Evolutionary conservation across 2,888 invertebrate genomes (phyloP), one percentile per base, ranked within the genome.

Genomic region (Calephelis perditalis): DNA sequence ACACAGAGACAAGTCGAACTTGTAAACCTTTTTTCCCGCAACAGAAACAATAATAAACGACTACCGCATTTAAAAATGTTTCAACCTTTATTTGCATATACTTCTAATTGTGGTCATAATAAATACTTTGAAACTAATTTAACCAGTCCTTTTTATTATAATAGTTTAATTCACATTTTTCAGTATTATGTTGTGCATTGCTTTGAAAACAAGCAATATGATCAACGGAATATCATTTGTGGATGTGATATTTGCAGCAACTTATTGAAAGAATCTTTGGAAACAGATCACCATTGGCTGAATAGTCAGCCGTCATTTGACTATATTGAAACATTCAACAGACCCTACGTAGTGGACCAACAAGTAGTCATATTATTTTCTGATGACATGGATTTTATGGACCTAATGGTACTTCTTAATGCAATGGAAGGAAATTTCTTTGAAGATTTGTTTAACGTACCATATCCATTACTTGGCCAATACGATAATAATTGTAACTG

Each of bases 261-360:
- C 40, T 7, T 54, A 6, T 3, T n/a, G n/a, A 11, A 54, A 7
- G 52, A 36, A 36, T 35, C 11, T 35, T 35, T 54, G 1, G 35
- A 54, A 35, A 54, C 36, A 35, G 36, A 35, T 54, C 36, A 54
- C 11, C 36, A 54, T 35, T 54, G 52, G 52, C 6, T 54, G 36
- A 54, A n/a, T 7, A 54, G 6, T 6, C 35, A 54, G 7, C 52
- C 26, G 11, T 3, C 10, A 7, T 40, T 40, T 6, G 40, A 40
- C 40, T 40, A 40, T 6, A 52, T 54, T 35, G 11, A 6, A 54
- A 11, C 36, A 54, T 54, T 35, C 52, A 36, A 2, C 36, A 36
- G 11, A 54, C 52, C 52, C n/a, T 35, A 7, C 10, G 11, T 11
- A 54, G 35, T 40, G 3, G 40, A 40, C 1, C 40, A 54, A 35